Percentiles rank a stretch among this genome's conserved stretches.
Evolutionary conservation across 2,888 invertebrate species (phyloP).

Genomic region (Camptogramma bilineatum): DNA sequence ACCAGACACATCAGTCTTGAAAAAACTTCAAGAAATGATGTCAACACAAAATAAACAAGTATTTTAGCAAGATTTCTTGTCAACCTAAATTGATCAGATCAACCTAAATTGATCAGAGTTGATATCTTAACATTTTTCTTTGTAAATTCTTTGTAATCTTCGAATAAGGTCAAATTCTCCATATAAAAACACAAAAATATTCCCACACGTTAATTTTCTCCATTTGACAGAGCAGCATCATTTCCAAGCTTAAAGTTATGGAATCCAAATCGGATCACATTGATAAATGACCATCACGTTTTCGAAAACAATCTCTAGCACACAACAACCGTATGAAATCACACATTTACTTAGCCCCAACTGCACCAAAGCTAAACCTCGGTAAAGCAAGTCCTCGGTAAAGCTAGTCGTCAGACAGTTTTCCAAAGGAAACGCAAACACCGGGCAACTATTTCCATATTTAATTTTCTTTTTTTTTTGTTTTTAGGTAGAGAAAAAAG

Average conservation of each 20-base stretch:
- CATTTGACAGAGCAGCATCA: conserved; percentile 14
- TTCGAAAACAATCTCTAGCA: conserved; percentile 23
- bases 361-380: conserved; percentile 1
- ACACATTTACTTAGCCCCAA: conserved; percentile 32
- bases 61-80: too few species aligned
- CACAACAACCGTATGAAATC: conserved; percentile 33
- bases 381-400: neutral
- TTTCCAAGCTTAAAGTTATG: conserved; percentile 17
- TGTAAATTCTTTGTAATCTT: too few species aligned
- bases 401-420: neutral
- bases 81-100: too few species aligned
- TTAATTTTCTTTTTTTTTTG: too few species aligned
- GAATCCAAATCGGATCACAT: conserved; percentile 27
- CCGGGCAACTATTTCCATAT: too few species aligned
- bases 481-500: neutral
- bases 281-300: conserved; percentile 28
- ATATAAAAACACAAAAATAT: conserved; percentile 3
- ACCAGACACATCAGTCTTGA: too few species aligned
- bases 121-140: too few species aligned
- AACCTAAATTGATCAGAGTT: too few species aligned
- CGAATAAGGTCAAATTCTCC: conserved; percentile 1
- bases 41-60: too few species aligned
- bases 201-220: conserved; percentile 21
- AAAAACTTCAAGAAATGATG: too few species aligned
- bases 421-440: neutral